Base-by-base conservation (phyloP, 1,140 invertebrate species). In the Lordiphosa collinella region DNA sequence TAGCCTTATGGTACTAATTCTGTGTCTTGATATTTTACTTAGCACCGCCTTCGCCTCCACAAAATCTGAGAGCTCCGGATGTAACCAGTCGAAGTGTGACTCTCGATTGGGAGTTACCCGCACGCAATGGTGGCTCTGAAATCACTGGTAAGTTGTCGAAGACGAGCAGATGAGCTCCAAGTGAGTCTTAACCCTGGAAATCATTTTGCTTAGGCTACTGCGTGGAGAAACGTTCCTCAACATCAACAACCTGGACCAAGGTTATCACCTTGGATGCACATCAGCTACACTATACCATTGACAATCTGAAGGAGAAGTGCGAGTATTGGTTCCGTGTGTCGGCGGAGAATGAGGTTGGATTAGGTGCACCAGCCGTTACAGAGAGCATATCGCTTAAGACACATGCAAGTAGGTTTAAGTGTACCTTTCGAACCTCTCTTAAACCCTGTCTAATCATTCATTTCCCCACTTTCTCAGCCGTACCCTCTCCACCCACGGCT, bases 241-340 rank as follows among this genome's bases (percentile, higher is more conserved):
- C 90, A 38, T 93, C 91, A 36, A 93, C 93, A 25, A 93, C 92
- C 73, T 99, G 98, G 98, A 95, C 95, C 29, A 97, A 97, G 90
- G 93, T 98, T 13, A 93, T 93, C 5, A 97, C 95, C 1, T 90
- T 97, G 10, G 94, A 96, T 59, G 92, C 96, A 10, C 93, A 93
- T 52, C 92, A 93, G 3, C 91, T 92, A 31, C 92, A 94, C 73
- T 94, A 95, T 76, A 94, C 93, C 38, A 91, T 98, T 13, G 94
- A 96, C 78, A 97, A 98, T 84, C 91, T 99, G 11, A 95, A 95
- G 73, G 96, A 97, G 82, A 95, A 94, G 75, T 95, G 94, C 58
- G 94, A 98, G 89, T 96, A 97, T 70, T 90, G 95, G 71, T 98
- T 99, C 91, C 92, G 96, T 89, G 94, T 99, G 38, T 95, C 93